Base-by-base conservation (phyloP, 2,888 invertebrate genomes). In the Drosophila picticornis region DNA sequence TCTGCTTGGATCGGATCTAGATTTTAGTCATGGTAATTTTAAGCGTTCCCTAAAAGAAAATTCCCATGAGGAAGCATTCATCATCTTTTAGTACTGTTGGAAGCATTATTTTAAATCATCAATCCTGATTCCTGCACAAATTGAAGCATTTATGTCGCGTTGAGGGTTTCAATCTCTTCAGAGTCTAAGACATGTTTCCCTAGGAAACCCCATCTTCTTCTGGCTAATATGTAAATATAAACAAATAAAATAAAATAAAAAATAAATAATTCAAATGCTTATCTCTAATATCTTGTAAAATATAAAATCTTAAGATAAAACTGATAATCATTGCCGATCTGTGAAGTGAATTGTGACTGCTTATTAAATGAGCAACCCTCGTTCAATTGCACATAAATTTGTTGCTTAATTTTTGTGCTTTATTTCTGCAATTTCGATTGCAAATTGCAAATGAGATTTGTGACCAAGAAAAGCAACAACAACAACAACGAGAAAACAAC, bases 371-470 rank as follows among this genome's bases (percentile, higher is more conserved):
- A 59, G 32, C 67, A 25, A 10, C 76, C 76, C 76, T 73, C 77
- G 74, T 27, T 43, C 10, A 53, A 40, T 29, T 68, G 55, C 22
- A 52, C 11, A 32, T 34, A 31, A 73, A 32, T 58, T 62, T 56
- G 46, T 52, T 64, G 60, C 38, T 66, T 10, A 56, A 55, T 63
- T 57, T 71, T 40, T 59, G 69, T 13, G 16, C 25, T 56, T 27
- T 38, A 27, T 7, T 72, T 57, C 48, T 63, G 63, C 56, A 69
- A 75, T 68, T 85, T 69, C 50, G 70, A 72, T 72, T 68, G 77
- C 75, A 67, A 83, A 80, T 80, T 76, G 86, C 82, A 84, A 84
- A 80, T 84, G 77, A 58, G 67, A 76, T 80, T 68, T 71, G 57
- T 60, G 68, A 7, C 60, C 46, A 55, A 22, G 48, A 59, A 53